Evolutionary conservation across 1,140 invertebrate species (phyloP).

Genomic region (Zaprionus tsacasi): DNA sequence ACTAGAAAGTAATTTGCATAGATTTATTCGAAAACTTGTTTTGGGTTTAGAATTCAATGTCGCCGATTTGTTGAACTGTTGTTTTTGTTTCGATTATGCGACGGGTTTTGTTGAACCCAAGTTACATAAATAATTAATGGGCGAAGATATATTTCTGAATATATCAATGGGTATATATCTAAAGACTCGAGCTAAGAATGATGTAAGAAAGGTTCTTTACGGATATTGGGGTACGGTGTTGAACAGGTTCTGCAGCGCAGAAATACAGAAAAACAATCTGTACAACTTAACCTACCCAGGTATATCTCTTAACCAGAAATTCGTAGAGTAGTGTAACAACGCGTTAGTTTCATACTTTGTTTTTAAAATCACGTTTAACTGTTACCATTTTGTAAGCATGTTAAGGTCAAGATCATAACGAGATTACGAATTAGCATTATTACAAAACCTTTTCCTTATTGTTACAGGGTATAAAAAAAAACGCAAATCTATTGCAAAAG

Average conservation of each 20-base stretch:
- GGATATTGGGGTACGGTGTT: background rate
- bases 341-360: background rate
- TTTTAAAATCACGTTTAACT: background rate
- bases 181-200: constrained; percentile 1
- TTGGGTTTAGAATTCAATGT: constrained; percentile 22
- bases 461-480: constrained; percentile 13
- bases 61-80: background rate
- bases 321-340: background rate
- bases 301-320: background rate
- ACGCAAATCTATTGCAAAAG: constrained; percentile 26
- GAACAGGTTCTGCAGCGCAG: constrained; percentile 53
- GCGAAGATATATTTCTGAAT: constrained; percentile 6
- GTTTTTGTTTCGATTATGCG: constrained; percentile 46
- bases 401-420: background rate
- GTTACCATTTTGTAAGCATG: background rate
- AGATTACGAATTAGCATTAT: background rate
- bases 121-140: constrained; percentile 18
- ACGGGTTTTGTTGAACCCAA: constrained; percentile 54
- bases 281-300: constrained; percentile 4
- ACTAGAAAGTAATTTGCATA: constrained; percentile 42
- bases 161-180: constrained; percentile 8
- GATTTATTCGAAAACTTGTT: constrained; percentile 30
- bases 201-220: constrained; percentile 24
- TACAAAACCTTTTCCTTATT: background rate
- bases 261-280: background rate